Percentiles rank a stretch among this genome's conserved stretches.
Evolutionary conservation across 2,888 invertebrate species (phyloP).

Genomic region (Macropis europaea): DNA sequence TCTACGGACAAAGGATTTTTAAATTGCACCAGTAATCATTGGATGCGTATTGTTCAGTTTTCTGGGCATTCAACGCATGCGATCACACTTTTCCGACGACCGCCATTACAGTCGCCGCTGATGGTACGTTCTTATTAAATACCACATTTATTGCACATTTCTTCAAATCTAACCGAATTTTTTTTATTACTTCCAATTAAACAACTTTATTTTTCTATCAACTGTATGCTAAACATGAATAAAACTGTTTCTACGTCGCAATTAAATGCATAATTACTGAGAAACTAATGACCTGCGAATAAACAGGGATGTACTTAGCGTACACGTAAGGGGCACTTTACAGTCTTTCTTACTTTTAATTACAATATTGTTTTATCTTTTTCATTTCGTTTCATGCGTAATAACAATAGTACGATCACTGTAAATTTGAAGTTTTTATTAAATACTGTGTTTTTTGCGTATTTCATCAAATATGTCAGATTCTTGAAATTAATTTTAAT

Average conservation of each 20-base stretch:
- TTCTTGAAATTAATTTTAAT: no score
- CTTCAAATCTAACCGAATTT: background rate
- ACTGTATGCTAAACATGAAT: background rate
- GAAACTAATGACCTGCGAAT: slow-evolving; percentile 43
- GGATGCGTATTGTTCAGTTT: background rate
- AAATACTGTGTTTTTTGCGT: no score
- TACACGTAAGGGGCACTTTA: background rate
- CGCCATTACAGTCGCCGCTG: slow-evolving; percentile 56
- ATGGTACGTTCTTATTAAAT: slow-evolving; percentile 9
- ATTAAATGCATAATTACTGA: slow-evolving; percentile 32
- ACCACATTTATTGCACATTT: background rate
- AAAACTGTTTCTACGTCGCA: background rate
- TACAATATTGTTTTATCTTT: no score
- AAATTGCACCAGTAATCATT: background rate
- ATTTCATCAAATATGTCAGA: no score
- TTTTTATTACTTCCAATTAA: background rate
- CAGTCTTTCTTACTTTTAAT: background rate
- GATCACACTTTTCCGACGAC: slow-evolving; percentile 34
- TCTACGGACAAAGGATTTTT: background rate
- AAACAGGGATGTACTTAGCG: slow-evolving; percentile 33
- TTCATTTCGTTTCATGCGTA: no score
- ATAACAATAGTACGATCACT: no score
- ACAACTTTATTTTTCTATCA: background rate
- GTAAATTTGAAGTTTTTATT: no score
- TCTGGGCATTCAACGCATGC: slow-evolving; percentile 2